Evolutionary conservation across 2,888 invertebrate species (phyloP), one percentile per base, ranked within the genome.

Genomic region (Andrena bucephala): DNA sequence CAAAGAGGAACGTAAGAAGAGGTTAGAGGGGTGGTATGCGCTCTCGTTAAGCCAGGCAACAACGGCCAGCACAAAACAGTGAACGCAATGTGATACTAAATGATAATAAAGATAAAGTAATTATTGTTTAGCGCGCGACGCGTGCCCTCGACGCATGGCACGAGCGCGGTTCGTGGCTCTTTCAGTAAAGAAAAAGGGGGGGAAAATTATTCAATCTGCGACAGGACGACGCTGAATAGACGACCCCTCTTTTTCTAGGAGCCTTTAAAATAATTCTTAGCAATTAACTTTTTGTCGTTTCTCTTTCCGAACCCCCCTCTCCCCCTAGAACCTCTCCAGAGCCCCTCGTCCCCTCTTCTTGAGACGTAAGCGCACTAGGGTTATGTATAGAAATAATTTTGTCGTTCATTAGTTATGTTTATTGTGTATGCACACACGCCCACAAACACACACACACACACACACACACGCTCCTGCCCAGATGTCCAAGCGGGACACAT

Each of bases 31-130:
- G 81, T 85, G 85, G 89, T 87, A 78, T 88, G 89, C 85, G 89
- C 89, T 89, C 84, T 85, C 83, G 79, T 87, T 67, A 88, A 92
- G 91, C 90, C 92, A 92, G 92, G 92, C 90, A 92, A 89, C 90
- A 89, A 90, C 89, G 93, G 92, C 91, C 93, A 93, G 92, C 93
- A 93, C 91, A 90, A 88, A 92, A 93, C 91, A 93, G 92, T 93
- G 92, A 93, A 94, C 93, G 92, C 92, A 93, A 93, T 94, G 94
- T 94, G 94, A 94, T 94, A 94, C 93, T 94, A 94, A 94, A 93
- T 94, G 91, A 93, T 94, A 94, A 93, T 93, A 92, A 92, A 90
- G 83, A 85, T 91, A 92, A 91, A 90, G 90, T 92, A 93, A 93
- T 93, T 93, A 93, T 93, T 93, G 90, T 93, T 92, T 93, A 92